Percentiles rank a stretch among this genome's conserved stretches.
phyloP scores from a whole-genome alignment of 2,797 vertebrate species.

The Microctenopoma steveboyesi region DNA sequence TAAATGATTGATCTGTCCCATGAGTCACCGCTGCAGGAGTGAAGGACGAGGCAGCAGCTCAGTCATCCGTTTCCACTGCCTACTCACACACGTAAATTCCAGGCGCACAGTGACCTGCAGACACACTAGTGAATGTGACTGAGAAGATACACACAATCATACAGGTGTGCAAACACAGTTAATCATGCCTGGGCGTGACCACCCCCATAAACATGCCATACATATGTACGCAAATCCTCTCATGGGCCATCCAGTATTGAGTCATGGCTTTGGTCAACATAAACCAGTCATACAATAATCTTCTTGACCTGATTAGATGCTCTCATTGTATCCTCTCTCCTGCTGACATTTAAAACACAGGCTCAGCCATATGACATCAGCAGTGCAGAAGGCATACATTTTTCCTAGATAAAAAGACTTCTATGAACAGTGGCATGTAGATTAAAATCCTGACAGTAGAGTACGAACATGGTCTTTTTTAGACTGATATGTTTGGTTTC shows the following conservation, averaged over 20 bases:
- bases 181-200: conserved; percentile 35
- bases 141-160: conserved; percentile 17
- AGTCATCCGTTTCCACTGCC: conserved; percentile 34
- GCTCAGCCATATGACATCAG: conserved; percentile 17
- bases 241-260: conserved; percentile 47
- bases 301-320: conserved; percentile 50
- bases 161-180: conserved; percentile 54
- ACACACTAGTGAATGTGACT: conserved; percentile 12
- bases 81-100: conserved; percentile 27
- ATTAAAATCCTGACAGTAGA: background rate
- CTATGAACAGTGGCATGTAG: background rate
- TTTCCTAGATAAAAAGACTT: background rate
- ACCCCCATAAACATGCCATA: conserved; percentile 27
- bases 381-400: background rate
- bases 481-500: background rate
- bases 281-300: conserved; percentile 59
- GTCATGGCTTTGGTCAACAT: conserved; percentile 60
- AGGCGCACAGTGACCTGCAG: conserved; percentile 23
- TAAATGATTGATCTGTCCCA: conserved; percentile 63
- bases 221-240: conserved; percentile 44
- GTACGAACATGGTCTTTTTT: background rate
- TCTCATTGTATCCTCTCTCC: conserved; percentile 32
- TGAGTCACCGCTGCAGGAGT: conserved; percentile 68
- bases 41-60: conserved; percentile 41
- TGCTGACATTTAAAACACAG: conserved; percentile 32